Evolutionary conservation across 2,888 invertebrate genomes (phyloP), one percentile per base, ranked within the genome.

Genomic region (Iselma pallidipennis): DNA sequence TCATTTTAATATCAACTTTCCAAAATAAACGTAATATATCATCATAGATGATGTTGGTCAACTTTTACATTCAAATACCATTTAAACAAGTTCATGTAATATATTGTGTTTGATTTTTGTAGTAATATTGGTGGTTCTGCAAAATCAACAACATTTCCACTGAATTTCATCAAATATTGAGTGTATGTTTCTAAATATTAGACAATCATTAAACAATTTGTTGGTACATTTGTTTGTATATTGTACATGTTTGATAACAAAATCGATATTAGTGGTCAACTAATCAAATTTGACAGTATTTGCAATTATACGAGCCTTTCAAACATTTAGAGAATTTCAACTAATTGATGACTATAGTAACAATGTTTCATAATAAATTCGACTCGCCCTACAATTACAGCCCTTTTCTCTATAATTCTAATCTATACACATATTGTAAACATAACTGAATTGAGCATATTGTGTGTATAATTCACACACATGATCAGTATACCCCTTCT

Each of bases 341-440:
- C 54, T 71, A 68, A 68, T 66, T 68, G 63, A 70, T 65, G 67
- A 56, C 55, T 67, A 68, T 69, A n/a, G n/a, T 67, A 65, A 69
- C 67, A 65, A 56, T 61, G 59, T 65, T 60, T 59, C 59, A 63
- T 66, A 66, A 69, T 68, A 70, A 70, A 65, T 70, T 63, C 52
- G 59, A 33, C 4, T 33, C 2, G 6, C 45, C 45, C 45, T 21
- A 21, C 21, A 45, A 31, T 31, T 31, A n/a, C 4, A n/a, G n/a
- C n/a, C n/a, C n/a, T n/a, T n/a, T n/a, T n/a, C n/a, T n/a, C n/a
- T n/a, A n/a, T n/a, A n/a, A n/a, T n/a, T n/a, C n/a, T n/a, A n/a
- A n/a, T n/a, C n/a, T n/a, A n/a, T n/a, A n/a, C n/a, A n/a, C n/a
- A n/a, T n/a, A n/a, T n/a, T n/a, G n/a, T n/a, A n/a, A n/a, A n/a